phyloP scores from a whole-genome alignment of 2,113 vertebrate genomes.

The Columbina picui region DNA sequence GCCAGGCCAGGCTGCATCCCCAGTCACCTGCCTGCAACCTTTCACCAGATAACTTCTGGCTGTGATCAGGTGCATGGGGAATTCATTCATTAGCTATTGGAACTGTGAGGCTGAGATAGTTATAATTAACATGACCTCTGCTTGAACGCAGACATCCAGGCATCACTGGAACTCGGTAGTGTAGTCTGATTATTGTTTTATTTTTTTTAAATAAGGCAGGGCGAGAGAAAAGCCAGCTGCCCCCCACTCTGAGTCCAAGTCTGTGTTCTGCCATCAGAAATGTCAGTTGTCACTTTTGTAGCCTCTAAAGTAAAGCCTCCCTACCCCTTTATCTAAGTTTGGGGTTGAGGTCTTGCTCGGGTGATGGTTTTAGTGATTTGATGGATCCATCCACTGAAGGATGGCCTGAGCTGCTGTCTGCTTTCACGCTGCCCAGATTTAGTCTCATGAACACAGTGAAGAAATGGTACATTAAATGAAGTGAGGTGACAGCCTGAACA shows the following conservation, averaged over 20 bases:
- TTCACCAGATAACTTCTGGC: neutral
- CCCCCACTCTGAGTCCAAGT: neutral
- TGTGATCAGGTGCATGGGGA: neutral
- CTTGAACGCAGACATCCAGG: neutral
- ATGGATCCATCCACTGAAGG: neutral
- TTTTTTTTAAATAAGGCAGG: neutral
- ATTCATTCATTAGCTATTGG: neutral
- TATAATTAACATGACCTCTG: neutral
- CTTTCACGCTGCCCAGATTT: neutral
- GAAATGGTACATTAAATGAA: neutral
- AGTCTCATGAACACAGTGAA: neutral
- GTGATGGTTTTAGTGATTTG: neutral
- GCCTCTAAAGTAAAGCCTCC: neutral
- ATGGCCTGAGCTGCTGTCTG: fast-evolving
- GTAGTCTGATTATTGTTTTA: too few species aligned
- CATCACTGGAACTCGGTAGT: neutral
- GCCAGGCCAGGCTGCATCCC: neutral
- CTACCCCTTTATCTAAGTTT: neutral
- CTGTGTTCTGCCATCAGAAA: neutral
- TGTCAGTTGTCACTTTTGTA: neutral
- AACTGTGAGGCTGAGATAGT: fast-evolving
- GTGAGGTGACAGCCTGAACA: neutral
- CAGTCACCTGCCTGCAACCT: neutral
- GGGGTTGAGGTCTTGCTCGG: neutral
- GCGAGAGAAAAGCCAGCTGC: neutral